A percentile compares a stretch with the other conserved stretches of the same genome.
phyloP scores from a whole-genome alignment of 2,888 invertebrate species.

The Lymantria monacha region DNA sequence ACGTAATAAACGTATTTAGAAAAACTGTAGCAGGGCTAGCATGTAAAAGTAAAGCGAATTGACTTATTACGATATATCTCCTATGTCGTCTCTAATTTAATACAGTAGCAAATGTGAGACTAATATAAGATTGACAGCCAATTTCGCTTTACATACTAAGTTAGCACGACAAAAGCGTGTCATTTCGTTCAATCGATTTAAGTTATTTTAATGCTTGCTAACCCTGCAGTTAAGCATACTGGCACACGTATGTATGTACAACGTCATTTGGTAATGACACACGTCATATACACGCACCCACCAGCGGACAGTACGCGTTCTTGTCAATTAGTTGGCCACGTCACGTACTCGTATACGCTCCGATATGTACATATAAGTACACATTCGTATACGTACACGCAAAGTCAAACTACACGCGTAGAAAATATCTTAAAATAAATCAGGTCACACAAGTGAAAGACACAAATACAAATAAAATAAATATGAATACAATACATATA shows the following conservation, averaged over 20 bases:
- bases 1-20: conserved; percentile 24
- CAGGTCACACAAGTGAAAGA: conserved; percentile 80
- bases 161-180: too few relatives aligned
- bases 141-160: too few relatives aligned
- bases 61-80: too few relatives aligned
- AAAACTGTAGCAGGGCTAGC: conserved; percentile 38
- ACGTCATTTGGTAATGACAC: conserved; percentile 61
- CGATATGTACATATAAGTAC: background rate
- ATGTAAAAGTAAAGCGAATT: background rate
- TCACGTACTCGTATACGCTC: conserved; percentile 11
- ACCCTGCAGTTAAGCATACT: conserved; percentile 39
- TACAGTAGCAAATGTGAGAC: too few relatives aligned
- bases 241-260: conserved; percentile 54
- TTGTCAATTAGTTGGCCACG: conserved; percentile 8
- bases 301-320: background rate
- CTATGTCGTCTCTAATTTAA: too few relatives aligned
- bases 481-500: conserved; percentile 46
- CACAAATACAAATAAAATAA: conserved; percentile 53
- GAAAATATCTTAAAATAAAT: conserved; percentile 77
- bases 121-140: too few relatives aligned
- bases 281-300: conserved; percentile 43
- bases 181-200: too few relatives aligned
- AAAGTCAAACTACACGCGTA: conserved; percentile 56
- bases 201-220: too few relatives aligned
- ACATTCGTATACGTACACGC: conserved; percentile 7